Base-by-base conservation (phyloP, 2,113 vertebrate species). In the Polyodon spathula region DNA sequence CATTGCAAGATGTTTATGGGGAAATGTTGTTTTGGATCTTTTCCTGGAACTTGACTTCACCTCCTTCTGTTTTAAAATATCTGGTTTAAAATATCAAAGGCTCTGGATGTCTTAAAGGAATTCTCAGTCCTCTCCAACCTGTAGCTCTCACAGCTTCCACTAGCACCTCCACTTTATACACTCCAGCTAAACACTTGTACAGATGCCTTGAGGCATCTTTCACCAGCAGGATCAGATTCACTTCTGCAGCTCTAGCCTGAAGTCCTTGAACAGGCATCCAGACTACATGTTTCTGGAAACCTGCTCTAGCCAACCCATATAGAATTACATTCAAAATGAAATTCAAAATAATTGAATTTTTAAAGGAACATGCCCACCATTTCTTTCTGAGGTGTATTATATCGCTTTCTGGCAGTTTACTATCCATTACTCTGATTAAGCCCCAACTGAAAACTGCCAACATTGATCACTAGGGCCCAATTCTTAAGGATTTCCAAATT, bases 81-180 rank as follows among this genome's bases (percentile, higher is more conserved):
- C 55, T 40, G 74, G 81, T 87, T 84, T 91, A 89, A 81, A 72
- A 86, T 88, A 87, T 87, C 88, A 91, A 90, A 91, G 85, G 73
- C 76, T 63, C 54, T 61, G 54, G 64, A 71, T 71, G 63, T 74
- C 78, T 4, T 27, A 71, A 75, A 73, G 76, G 73, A 56, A 7
- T 71, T 65, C 58, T 62, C 54, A 54, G 66, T 68, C 70, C 66
- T 71, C 70, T 73, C 76, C 58, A 58, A 8, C 60, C 65, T 58
- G 60, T 48, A 64, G 67, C 70, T 63, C 50, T 68, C 60, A 16
- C 62, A 58, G 27, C 9, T 50, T 59, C 65, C 38, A 68, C 50
- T 67, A 55, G 50, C 12, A 56, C 60, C 11, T 2, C 55, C 62
- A 54, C 68, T 71, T 54, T 72, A 27, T 27, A 1, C 27, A 27